A percentile compares a stretch with the other conserved stretches of the same genome.
These are phyloP conservation scores for Petrocephalus zakoni DNA, from an alignment of 2,113 vertebrate species.

Conservation along the genomic window DNA sequence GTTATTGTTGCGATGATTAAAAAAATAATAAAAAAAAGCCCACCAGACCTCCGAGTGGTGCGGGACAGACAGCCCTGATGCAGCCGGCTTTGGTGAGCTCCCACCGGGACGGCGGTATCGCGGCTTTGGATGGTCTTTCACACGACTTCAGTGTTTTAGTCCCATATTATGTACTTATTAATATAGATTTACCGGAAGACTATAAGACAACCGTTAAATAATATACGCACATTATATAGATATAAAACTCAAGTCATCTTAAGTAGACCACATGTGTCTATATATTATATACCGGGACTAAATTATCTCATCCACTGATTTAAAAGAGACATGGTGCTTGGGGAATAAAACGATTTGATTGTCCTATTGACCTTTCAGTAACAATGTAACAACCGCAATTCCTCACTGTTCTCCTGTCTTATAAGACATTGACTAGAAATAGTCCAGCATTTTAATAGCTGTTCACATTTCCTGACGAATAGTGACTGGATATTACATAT, in stretches of 20 bases:
- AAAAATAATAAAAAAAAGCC: conserved; percentile 12
- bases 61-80: background rate
- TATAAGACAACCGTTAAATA: background rate
- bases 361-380: background rate
- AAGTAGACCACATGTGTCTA: background rate
- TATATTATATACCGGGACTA: background rate
- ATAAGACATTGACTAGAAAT: background rate
- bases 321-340: background rate
- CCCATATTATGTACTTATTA: background rate
- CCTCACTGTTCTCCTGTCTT: background rate
- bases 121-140: background rate
- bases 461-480: background rate
- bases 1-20: conserved; percentile 10
- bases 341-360: background rate
- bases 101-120: background rate
- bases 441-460: background rate
- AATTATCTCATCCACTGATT: background rate
- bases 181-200: background rate
- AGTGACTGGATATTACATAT: background rate
- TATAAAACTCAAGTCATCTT: background rate
- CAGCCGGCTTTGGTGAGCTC: background rate
- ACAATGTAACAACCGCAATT: background rate
- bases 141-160: background rate
- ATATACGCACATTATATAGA: background rate
- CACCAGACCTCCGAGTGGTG: background rate